Base-by-base conservation (phyloP, 2,113 vertebrate genomes). In the Amphilophus citrinellus region DNA sequence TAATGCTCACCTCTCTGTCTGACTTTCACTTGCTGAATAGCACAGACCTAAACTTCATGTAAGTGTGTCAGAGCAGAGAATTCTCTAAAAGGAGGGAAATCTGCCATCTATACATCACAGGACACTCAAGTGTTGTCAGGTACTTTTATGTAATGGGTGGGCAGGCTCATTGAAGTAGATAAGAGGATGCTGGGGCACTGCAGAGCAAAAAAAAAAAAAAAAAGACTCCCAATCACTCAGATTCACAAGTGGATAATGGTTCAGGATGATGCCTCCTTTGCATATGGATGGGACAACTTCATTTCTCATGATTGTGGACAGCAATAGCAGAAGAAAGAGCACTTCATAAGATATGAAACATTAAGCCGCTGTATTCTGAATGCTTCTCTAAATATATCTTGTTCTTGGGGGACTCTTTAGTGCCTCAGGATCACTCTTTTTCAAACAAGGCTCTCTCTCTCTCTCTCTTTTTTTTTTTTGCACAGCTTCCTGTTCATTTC, bases 221-320 rank as follows among this genome's bases (percentile, higher is more conserved):
- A 30, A 30, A 30, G 47, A 87, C 65, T 86, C 83, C 78, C 60
- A 91, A 77, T 93, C 87, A 78, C 56, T 87, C 78, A 79, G 61
- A 85, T 56, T 89, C 76, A 84, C 57, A 84, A 92, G 92, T 82
- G 82, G 87, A 88, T 91, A 92, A 91, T 89, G 78, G 80, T 37
- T 77, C 80, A 80, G 82, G 63, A 65, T 56, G 61, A 80, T 57
- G 83, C 56, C 30, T 85, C 60, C 62, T 88, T 85, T 91, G 59
- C 76, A 78, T 88, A 62, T 79, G 65, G 79, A 79, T 77, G 20
- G 39, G 60, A 32, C 4, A 5, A 61, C 58, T 87, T 86, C 9
- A 75, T 79, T 76, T 83, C 27, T 11, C 57, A 61, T 61, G 15
- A 30, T 42, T 56, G 61, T 79, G 68, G 42, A 47, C 76, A 30